Conservation (phyloP, 1,140 invertebrate species). For the Anastrepha obliqua region DNA sequence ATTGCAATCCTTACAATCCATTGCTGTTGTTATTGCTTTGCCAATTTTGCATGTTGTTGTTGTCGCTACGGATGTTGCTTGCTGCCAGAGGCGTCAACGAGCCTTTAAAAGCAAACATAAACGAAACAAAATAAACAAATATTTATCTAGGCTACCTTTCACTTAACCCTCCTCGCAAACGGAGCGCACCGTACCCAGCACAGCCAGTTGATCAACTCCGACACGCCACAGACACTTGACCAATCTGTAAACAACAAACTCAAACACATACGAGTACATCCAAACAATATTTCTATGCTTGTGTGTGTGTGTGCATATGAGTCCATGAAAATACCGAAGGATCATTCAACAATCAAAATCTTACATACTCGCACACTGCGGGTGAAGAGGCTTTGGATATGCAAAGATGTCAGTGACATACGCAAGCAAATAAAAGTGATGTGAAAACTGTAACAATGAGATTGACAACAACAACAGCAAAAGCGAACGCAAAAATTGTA, state of each 20-base stretch:
- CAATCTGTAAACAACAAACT: constrained; percentile 29
- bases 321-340: not conserved
- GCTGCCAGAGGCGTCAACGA: constrained; percentile 44
- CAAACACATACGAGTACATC: not conserved
- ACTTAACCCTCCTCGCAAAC: not conserved
- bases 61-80: constrained; percentile 21
- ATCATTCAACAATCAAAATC: constrained; percentile 35
- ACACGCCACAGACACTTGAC: constrained; percentile 33
- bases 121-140: constrained; percentile 51
- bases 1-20: constrained; percentile 13
- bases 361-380: not conserved
- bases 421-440: constrained; percentile 19
- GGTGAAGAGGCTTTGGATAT: not conserved
- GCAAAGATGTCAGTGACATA: constrained; percentile 29
- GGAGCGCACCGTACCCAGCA: not conserved
- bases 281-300: not conserved
- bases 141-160: constrained; percentile 48
- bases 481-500: not conserved
- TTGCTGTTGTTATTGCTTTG: not conserved
- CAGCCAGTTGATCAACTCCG: constrained; percentile 28
- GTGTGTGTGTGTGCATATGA: not conserved
- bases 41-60: not conserved
- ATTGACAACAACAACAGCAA: not conserved
- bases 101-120: constrained; percentile 51
- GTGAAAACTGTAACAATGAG: constrained; percentile 18